Percentiles rank a stretch among this genome's conserved stretches.
phyloP scores from a whole-genome alignment of 2,797 vertebrate genomes.

The Dipus sagitta region DNA sequence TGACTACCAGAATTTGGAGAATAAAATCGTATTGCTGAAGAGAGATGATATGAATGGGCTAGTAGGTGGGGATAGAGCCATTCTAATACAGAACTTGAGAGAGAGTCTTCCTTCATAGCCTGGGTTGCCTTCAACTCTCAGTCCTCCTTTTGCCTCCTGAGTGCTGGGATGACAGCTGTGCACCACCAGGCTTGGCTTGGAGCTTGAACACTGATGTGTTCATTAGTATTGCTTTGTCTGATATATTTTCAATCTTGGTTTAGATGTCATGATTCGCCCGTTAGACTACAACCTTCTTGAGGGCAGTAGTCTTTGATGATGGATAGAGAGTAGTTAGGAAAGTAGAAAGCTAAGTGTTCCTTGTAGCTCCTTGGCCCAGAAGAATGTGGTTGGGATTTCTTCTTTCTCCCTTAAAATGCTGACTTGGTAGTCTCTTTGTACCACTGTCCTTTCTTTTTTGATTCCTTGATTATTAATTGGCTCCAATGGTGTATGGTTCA shows the following conservation, averaged over 20 bases:
- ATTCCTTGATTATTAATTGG: conserved; percentile 73
- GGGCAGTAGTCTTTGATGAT: neutral
- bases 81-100: conserved; percentile 9
- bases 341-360: neutral
- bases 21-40: neutral
- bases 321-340: neutral
- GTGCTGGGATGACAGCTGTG: neutral
- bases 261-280: neutral
- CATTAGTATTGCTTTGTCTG: neutral
- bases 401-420: conserved; percentile 20
- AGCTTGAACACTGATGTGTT: neutral
- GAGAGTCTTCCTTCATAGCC: neutral
- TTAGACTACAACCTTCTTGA: neutral
- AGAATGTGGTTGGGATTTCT: neutral
- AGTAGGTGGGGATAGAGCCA: neutral
- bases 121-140: neutral
- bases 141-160: neutral
- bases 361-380: neutral
- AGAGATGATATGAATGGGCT: neutral
- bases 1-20: neutral
- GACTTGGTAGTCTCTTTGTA: conserved; percentile 43
- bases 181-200: neutral
- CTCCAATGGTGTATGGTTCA: conserved; percentile 73
- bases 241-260: neutral
- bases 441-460: conserved; percentile 44